A percentile compares a stretch with the other conserved stretches of the same genome.
These are phyloP conservation scores for Falco novaeseelandiae DNA, from an alignment of 2,797 vertebrate species.

Conservation along the genomic window DNA sequence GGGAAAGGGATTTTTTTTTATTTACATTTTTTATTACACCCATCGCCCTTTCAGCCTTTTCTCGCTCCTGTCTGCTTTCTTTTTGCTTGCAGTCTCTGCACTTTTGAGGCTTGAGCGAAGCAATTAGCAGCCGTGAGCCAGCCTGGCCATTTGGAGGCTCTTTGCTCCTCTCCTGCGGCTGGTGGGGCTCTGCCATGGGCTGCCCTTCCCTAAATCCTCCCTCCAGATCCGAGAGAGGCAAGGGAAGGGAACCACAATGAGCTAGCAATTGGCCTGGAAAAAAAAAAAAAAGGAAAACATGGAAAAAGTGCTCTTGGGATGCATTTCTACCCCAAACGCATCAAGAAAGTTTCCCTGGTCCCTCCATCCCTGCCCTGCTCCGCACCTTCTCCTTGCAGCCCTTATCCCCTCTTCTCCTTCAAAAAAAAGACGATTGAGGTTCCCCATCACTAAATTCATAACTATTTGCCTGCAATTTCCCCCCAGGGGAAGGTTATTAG, in stretches of 20 bases:
- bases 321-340: neutral
- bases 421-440: constrained; percentile 63
- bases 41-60: accelerated
- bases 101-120: neutral
- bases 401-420: constrained; percentile 22
- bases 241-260: neutral
- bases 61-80: neutral
- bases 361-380: neutral
- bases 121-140: too few relatives aligned
- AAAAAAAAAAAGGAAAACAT: neutral
- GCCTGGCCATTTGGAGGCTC: neutral
- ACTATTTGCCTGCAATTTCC: constrained; percentile 69
- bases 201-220: neutral
- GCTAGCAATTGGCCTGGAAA: neutral
- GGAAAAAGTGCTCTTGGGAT: neutral
- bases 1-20: neutral
- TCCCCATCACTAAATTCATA: constrained; percentile 66
- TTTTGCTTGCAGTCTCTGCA: neutral
- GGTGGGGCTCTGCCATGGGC: neutral
- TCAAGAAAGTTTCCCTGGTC: neutral
- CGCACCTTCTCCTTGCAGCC: neutral
- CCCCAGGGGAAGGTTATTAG: constrained; percentile 73
- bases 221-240: too few relatives aligned
- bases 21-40: neutral
- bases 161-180: neutral